A percentile compares a stretch with the other conserved stretches of the same genome.
Conservation (phyloP, 2,888 invertebrate species). For the Bursaphelenchus okinawaensis region DNA sequence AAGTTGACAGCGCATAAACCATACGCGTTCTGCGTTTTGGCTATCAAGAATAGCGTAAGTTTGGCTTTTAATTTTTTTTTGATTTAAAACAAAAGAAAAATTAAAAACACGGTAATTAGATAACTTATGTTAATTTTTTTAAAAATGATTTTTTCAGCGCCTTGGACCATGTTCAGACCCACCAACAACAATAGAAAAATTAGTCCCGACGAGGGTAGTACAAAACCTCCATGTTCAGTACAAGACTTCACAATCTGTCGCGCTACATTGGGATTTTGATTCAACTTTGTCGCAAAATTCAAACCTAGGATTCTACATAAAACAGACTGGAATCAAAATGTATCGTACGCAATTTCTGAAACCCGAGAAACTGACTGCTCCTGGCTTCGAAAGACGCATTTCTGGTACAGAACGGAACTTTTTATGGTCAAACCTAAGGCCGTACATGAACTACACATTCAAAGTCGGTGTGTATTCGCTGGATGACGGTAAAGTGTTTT, state of each 20-base stretch:
- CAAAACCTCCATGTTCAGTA: conserved; percentile 45
- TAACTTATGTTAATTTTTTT: background rate
- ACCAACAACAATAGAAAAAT: conserved; percentile 42
- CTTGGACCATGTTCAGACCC: conserved; percentile 56
- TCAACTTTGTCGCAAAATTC: conserved; percentile 20
- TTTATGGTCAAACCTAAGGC: conserved; percentile 41
- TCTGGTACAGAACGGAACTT: conserved; percentile 30
- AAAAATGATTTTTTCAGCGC: conserved; percentile 38
- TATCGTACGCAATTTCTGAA: conserved; percentile 47
- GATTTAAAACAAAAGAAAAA: background rate
- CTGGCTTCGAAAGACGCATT: conserved; percentile 42
- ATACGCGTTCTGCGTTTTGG: conserved; percentile 56
- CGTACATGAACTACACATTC: conserved; percentile 52
- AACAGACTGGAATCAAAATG: conserved; percentile 52
- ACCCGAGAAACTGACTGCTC: conserved; percentile 45
- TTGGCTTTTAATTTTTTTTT: background rate
- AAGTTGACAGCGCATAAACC: conserved; percentile 48
- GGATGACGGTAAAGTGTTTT: conserved; percentile 39
- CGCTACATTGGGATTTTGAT: conserved; percentile 50
- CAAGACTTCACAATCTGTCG: conserved; percentile 51
- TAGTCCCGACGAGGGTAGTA: conserved; percentile 47
- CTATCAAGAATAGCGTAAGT: conserved; percentile 53
- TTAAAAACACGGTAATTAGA: too few relatives aligned
- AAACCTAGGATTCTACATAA: conserved; percentile 46
- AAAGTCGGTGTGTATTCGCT: conserved; percentile 46